Evolutionary conservation across 2,888 invertebrate genomes (phyloP).

Genomic region (Microdon myrmicae): DNA sequence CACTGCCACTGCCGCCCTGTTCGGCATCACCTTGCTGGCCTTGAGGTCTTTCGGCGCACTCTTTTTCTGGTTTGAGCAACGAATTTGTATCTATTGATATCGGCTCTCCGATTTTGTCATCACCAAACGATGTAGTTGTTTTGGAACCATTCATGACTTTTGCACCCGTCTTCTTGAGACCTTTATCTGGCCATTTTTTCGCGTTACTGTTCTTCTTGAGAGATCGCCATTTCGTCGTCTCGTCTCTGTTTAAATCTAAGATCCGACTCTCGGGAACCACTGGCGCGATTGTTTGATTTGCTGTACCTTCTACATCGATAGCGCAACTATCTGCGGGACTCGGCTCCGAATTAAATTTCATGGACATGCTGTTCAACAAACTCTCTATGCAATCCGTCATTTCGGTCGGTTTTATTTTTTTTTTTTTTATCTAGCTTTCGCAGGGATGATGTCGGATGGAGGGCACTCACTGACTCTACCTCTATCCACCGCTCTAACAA

Average conservation of each 20-base stretch:
- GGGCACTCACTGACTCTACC: slow-evolving; percentile 18
- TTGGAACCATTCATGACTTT: slow-evolving; percentile 22
- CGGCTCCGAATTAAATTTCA: slow-evolving; percentile 63
- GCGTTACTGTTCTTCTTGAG: slow-evolving; percentile 66
- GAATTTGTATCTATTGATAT: slow-evolving; percentile 14
- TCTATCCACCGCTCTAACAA: slow-evolving; percentile 2
- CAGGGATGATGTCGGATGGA: slow-evolving; percentile 9
- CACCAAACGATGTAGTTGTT: slow-evolving; percentile 22
- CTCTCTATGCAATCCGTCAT: slow-evolving; percentile 64
- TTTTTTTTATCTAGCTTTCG: too few species aligned
- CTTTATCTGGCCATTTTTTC: slow-evolving; percentile 60
- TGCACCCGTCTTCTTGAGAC: slow-evolving; percentile 4
- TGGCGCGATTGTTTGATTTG: slow-evolving; percentile 2
- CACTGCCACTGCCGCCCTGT: slow-evolving; percentile 4
- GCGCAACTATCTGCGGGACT: slow-evolving; percentile 36
- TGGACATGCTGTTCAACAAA: slow-evolving; percentile 64
- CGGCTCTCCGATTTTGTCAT: slow-evolving; percentile 24
- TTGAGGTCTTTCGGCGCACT: slow-evolving; percentile 31
- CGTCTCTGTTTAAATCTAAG: slow-evolving; percentile 64
- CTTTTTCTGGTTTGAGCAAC: slow-evolving; percentile 31
- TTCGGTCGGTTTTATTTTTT: slow-evolving; percentile 12
- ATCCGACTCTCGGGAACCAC: slow-evolving; percentile 8
- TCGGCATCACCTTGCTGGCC: slow-evolving; percentile 17
- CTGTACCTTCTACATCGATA: neutral
- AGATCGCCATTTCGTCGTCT: slow-evolving; percentile 66